Base-by-base conservation (phyloP, 2,113 vertebrate species). In the Rhipidura dahli region DNA sequence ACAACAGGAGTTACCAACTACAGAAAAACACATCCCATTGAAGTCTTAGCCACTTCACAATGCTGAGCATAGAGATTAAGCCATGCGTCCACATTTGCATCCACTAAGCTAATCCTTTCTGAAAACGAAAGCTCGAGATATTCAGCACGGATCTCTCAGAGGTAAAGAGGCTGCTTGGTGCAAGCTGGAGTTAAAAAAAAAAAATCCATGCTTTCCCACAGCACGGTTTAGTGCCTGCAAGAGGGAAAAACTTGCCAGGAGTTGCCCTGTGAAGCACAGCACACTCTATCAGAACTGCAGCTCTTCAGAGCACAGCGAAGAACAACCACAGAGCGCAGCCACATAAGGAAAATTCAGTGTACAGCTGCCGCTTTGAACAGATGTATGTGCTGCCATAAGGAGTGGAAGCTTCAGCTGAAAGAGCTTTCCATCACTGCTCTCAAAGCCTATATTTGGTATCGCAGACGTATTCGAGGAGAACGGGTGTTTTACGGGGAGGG, bases 371-470 rank as follows among this genome's bases (percentile, higher is more conserved):
- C 78, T 59, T 33, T 7, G 27, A 49, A 7, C 40, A 53, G 83
- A 81, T 31, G 80, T 23, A 78, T 9, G 69, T 2, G 18, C 15
- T 51, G 16, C 87, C 42, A 44, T 71, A 63, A 73, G 76, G 59
- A 89, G 80, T 4, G 54, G 23, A n/a, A 83, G 91, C 93, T 61
- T 28, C 7, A 59, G 7, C 4, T 33, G n/a, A 54, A 83, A 76
- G 45, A 65, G 71, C 93, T 72, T 79, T 35, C 93, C 89, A 85
- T 50, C 89, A 1, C 7, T 3, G 83, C 89, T 70, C 33, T 23
- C 95, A 9, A 56, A 82, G 96, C 4, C 96, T 96, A 93, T 97
- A 96, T 97, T 96, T 95, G 96, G 96, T 92, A 95, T 88, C 31
- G 68, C 85, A 78, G 72, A 61, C 54, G 83, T 86, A 87, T 54